These are phyloP conservation scores for Dendropsophus ebraccatus DNA, from an alignment of 2,113 vertebrate genomes.

Conservation along the genomic window DNA sequence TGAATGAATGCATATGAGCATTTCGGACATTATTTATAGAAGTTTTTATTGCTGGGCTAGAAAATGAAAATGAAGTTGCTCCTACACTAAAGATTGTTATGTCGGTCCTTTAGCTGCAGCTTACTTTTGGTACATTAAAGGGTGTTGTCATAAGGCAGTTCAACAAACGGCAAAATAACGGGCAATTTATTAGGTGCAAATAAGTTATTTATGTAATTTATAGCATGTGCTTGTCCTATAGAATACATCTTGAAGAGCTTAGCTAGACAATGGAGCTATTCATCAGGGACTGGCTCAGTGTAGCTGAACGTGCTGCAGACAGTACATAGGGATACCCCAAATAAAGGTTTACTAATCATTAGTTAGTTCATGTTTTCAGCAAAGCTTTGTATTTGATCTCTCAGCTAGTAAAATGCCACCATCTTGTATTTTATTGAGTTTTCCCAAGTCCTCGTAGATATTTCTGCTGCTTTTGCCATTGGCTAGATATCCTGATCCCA, in stretches of 20 bases:
- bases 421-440: slow-evolving; percentile 48
- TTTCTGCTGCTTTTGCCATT: slow-evolving; percentile 7
- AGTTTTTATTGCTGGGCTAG: no score
- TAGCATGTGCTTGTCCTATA: slow-evolving; percentile 11
- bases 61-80: background rate
- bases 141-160: background rate
- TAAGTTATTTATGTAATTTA: slow-evolving; percentile 45
- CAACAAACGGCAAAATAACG: slow-evolving; percentile 36
- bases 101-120: background rate
- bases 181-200: slow-evolving; percentile 55
- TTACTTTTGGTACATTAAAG: background rate
- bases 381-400: slow-evolving; percentile 36
- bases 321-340: background rate
- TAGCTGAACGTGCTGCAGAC: slow-evolving; percentile 19
- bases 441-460: slow-evolving; percentile 8
- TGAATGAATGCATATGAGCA: no score
- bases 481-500: slow-evolving; percentile 56
- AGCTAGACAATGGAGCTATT: slow-evolving; percentile 10
- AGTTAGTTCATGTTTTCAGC: slow-evolving; percentile 31
- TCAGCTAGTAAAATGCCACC: slow-evolving; percentile 11
- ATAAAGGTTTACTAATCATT: slow-evolving; percentile 20
- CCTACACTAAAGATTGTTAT: background rate
- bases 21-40: no score
- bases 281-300: slow-evolving; percentile 15
- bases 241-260: slow-evolving; percentile 41